Conservation (phyloP, 2,113 vertebrate species). For the Mastomys coucha region DNA sequence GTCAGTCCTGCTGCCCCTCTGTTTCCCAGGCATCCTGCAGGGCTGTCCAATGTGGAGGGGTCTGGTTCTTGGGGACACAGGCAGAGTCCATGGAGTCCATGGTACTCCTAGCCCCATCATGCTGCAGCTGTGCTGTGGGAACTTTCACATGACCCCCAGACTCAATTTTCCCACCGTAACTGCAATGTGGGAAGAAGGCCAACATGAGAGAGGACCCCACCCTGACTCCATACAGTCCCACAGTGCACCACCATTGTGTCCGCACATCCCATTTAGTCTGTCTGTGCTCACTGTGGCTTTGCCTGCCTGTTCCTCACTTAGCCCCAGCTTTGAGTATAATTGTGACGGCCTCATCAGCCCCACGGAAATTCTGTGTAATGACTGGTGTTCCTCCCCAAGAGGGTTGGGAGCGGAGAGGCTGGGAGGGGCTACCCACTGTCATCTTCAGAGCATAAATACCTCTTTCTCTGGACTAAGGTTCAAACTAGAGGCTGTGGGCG, state of each 20-base stretch:
- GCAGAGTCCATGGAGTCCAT: background rate
- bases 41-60: background rate
- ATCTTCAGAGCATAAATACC: background rate
- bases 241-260: background rate
- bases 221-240: background rate
- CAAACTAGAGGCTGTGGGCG: background rate
- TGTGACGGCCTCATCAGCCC: background rate
- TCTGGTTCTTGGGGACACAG: too few relatives aligned
- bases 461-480: background rate
- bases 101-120: too few relatives aligned
- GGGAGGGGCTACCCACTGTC: too few relatives aligned
- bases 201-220: background rate
- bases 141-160: rapidly evolving
- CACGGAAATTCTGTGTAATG: background rate
- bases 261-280: background rate
- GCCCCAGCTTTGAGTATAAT: background rate
- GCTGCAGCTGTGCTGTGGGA: background rate
- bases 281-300: background rate
- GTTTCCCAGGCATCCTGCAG: background rate
- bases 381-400: too few relatives aligned
- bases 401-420: background rate
- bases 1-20: rapidly evolving
- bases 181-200: background rate
- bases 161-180: background rate
- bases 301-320: too few relatives aligned